Evolutionary conservation across 1,140 invertebrate species (phyloP).

Genomic region (Tribolium castaneum): DNA sequence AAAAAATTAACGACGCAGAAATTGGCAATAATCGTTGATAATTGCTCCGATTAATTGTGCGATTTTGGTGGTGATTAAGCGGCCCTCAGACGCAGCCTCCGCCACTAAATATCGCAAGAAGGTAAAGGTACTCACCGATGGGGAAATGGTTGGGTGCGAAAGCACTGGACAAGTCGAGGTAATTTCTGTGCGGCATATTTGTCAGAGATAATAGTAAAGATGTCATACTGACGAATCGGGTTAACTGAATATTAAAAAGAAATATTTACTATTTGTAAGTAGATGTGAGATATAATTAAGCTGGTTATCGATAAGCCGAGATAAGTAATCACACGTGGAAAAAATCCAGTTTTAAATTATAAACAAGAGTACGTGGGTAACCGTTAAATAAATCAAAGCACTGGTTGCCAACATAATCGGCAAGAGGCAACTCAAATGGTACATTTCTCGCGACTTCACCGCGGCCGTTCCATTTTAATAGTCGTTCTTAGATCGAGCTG

Average conservation of each 20-base stretch:
- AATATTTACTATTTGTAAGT: slow-evolving; percentile 60
- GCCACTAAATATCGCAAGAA: slow-evolving; percentile 18
- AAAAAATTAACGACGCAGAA: slow-evolving; percentile 54
- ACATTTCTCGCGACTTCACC: not conserved
- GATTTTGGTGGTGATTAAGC: slow-evolving; percentile 37
- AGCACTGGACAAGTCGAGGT: slow-evolving; percentile 48
- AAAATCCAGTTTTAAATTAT: slow-evolving; percentile 44
- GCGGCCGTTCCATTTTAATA: slow-evolving; percentile 34
- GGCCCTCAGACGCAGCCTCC: slow-evolving; percentile 12
- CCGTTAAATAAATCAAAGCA: slow-evolving; percentile 54
- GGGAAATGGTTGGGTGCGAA: slow-evolving; percentile 37
- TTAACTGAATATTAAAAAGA: slow-evolving; percentile 62
- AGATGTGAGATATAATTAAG: slow-evolving; percentile 56
- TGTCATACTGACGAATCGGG: slow-evolving; percentile 59
- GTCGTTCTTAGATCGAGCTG: slow-evolving; percentile 32
- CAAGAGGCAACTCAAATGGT: not conserved
- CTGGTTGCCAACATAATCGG: slow-evolving; percentile 50
- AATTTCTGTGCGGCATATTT: slow-evolving; percentile 55
- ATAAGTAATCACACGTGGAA: slow-evolving; percentile 34
- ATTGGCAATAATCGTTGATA: slow-evolving; percentile 51
- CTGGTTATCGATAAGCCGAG: slow-evolving; percentile 57
- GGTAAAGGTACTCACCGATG: slow-evolving; percentile 45
- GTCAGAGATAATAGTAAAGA: slow-evolving; percentile 52
- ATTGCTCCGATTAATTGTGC: slow-evolving; percentile 47
- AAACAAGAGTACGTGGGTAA: slow-evolving; percentile 47